Conservation (phyloP, 2,113 vertebrate genomes). For the Symphodus melops region DNA sequence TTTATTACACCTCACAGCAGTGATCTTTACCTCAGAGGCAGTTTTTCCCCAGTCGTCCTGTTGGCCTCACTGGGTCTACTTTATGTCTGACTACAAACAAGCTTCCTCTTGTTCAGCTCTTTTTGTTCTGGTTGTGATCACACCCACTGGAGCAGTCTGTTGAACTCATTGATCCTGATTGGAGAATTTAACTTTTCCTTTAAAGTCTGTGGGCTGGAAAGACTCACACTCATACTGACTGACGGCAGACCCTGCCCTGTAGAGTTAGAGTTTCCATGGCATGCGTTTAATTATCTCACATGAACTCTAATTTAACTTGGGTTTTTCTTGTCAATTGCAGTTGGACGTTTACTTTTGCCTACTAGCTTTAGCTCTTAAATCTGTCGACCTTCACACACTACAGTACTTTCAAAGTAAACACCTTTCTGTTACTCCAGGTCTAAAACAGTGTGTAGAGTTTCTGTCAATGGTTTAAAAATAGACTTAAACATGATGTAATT, state of each 20-base stretch:
- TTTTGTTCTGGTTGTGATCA: slow-evolving; percentile 16
- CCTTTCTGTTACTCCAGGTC: background rate
- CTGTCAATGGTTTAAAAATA: no score
- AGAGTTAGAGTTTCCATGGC: background rate
- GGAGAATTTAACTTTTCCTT: slow-evolving; percentile 30
- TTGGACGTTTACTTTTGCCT: background rate
- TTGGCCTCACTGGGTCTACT: background rate
- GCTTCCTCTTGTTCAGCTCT: slow-evolving; percentile 19
- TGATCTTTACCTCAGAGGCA: slow-evolving; percentile 20
- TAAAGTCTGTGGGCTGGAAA: slow-evolving; percentile 42
- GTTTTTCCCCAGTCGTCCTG: slow-evolving; percentile 6
- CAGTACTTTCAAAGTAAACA: background rate
- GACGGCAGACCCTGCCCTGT: slow-evolving; percentile 17
- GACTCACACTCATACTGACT: slow-evolving; percentile 28
- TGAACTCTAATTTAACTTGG: background rate
- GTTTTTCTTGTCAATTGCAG: background rate
- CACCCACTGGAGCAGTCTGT: slow-evolving; percentile 30
- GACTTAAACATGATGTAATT: no score
- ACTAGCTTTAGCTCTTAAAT: background rate
- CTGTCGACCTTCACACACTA: background rate
- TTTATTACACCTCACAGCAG: slow-evolving; percentile 33
- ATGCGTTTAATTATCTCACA: slow-evolving; percentile 13
- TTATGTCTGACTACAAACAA: slow-evolving; percentile 36
- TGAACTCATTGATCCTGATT: slow-evolving; percentile 49
- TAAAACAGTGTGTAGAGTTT: no score